Conservation (phyloP, 2,113 vertebrate genomes). For the Urocynchramus pylzowi region DNA sequence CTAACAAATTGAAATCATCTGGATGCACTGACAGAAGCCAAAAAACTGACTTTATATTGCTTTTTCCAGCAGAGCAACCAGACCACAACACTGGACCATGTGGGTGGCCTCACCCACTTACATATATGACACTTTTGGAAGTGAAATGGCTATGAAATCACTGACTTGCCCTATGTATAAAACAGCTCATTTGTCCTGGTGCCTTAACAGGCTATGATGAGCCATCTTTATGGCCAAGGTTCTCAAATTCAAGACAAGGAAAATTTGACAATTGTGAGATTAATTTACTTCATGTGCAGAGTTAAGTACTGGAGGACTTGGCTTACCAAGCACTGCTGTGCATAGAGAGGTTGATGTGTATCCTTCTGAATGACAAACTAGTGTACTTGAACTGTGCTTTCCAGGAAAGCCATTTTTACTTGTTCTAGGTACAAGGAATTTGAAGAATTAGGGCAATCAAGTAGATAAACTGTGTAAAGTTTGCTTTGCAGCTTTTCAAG, state of each 20-base stretch:
- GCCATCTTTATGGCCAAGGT: background rate
- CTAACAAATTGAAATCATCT: conserved; percentile 74
- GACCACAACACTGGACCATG: conserved; percentile 65
- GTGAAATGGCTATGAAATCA: conserved; percentile 36
- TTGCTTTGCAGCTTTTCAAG: background rate
- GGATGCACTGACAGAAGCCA: conserved; percentile 50
- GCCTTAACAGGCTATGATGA: background rate
- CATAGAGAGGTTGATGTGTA: background rate
- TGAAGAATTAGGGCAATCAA: background rate
- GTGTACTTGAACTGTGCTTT: background rate
- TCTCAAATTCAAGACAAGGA: conserved; percentile 21
- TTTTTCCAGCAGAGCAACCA: conserved; percentile 65
- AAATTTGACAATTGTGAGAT: background rate
- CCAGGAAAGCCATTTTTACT: background rate
- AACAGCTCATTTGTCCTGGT: conserved; percentile 30
- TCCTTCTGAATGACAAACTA: background rate
- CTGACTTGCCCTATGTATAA: background rate
- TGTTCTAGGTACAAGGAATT: background rate
- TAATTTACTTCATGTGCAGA: background rate
- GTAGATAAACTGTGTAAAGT: background rate
- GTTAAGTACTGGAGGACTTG: background rate
- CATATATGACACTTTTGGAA: conserved; percentile 8
- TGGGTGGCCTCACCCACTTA: conserved; percentile 64
- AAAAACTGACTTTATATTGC: conserved; percentile 51
- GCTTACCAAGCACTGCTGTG: background rate